Evolutionary conservation across 2,113 vertebrate genomes (phyloP), one percentile per base, ranked within the genome.

Genomic region (Pseudopodoces humilis): DNA sequence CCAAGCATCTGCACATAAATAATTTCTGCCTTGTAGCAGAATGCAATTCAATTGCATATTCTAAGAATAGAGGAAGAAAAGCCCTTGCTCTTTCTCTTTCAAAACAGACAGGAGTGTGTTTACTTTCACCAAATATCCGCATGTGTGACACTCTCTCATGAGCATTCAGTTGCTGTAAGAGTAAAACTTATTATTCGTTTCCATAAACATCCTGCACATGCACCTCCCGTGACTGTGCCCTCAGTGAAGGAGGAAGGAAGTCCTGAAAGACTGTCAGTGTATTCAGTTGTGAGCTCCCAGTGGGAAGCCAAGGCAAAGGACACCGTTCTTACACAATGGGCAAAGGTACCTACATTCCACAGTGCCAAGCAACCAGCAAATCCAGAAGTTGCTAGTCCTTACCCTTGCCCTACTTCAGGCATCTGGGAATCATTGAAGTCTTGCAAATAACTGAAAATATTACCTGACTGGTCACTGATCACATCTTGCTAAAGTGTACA

Each of bases 291-390:
- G 75, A 94, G 47, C 35, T 87, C 46, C 67, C 55, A 55, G 50
- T 23, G 50, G 81, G 75, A 77, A 94, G 83, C 35, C 62, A 77
- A 95, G 93, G 85, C 87, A 91, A 63, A 95, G 91, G 75, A 83
- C 75, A 70, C 63, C 65, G 11, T 77, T 83, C 59, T 70, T 31
- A 47, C 15, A 86, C 39, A 80, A 68, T 35, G 88, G 90, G 79
- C 92, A 96, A 96, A 96, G 90, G 87, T 96, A 68, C 56, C 90
- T 33, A 22, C 94, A 94, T 97, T 93, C 93, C 95, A 86, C 87
- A 75, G 75, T 79, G 92, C 85, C 87, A 90, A 68, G 90, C 87
- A 95, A 86, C 90, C 92, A 83, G 90, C 87, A 95, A 88, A 94
- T 86, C 93, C 90, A 86, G 56, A 74, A 87, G 79, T 88, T 83